Base-by-base conservation (phyloP, 1,140 invertebrate genomes). In the Pogonus chalceus region DNA sequence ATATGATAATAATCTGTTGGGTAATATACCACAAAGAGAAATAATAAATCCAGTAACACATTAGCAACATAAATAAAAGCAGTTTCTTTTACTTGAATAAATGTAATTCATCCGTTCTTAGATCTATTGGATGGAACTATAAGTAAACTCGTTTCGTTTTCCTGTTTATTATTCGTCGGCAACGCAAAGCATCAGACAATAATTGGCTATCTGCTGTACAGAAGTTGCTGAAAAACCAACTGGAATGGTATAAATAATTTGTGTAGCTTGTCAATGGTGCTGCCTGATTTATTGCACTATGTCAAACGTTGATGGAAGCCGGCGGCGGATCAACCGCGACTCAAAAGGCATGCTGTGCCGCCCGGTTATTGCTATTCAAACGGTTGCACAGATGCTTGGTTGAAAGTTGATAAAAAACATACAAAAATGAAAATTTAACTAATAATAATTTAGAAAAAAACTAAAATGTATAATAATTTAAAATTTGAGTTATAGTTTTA, bases 201-300 rank as follows among this genome's bases (percentile, higher is more conserved):
- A 43, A 43, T 43, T 43, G 37, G 37, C 7, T 43, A 43, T 43
- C 37, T 7, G 37, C 18, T 31, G 26, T 4, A 9, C 7, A 43
- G 9, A 12, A 7, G n/a, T 18, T 3, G 37, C 18, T 43, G 7
- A 43, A 43, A 43, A 43, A 43, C 37, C 37, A 43, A 43, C 9
- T 18, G 37, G 37, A 43, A 43, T 43, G 37, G 37, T 43, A 43
- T 43, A 43, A 43, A 43, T 43, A 43, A 43, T 43, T 43, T 43
- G 37, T 43, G 37, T 12, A 16, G 7, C 9, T 43, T 43, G 37
- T 43, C 37, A 43, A 9, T 16, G 37, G 37, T 43, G 37, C 37
- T 12, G 37, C 3, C 37, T 43, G 37, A 43, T 43, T 43, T 43
- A 43, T 43, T 9, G 18, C 37, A 7, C 7, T 3, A 12, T 18